Conservation (phyloP, 2,113 vertebrate genomes). For the Istiophorus platypterus region DNA sequence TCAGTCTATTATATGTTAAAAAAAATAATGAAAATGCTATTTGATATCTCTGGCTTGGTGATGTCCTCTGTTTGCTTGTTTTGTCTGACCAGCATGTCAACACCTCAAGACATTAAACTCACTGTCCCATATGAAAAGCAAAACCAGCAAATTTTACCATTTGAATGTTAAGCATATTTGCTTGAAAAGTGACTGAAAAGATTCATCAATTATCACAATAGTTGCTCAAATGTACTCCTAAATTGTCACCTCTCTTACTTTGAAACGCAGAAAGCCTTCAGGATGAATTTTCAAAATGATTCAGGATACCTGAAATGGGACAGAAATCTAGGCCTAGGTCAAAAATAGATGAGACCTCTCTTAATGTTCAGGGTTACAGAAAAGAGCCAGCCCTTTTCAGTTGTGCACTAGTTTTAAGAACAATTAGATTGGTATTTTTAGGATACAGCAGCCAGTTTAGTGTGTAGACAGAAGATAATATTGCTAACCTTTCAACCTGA, state of each 20-base stretch:
- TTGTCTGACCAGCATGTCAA: no score
- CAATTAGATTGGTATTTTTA: not conserved
- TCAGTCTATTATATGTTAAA: not conserved
- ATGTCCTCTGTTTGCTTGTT: no score
- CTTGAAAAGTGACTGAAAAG: no score
- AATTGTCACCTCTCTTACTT: not conserved
- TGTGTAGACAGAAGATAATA: not conserved
- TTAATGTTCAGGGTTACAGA: not conserved
- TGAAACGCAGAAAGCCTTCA: not conserved
- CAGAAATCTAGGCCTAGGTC: conserved; percentile 41
- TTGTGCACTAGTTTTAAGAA: not conserved
- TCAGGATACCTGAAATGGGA: conserved; percentile 25
- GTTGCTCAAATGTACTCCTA: not conserved
- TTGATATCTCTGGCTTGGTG: not conserved
- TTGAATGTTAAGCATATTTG: not conserved
- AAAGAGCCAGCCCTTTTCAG: not conserved
- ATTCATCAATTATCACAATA: not conserved
- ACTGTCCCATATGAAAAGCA: no score
- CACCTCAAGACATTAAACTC: no score
- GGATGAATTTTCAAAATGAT: conserved; percentile 2
- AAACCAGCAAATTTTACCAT: not conserved
- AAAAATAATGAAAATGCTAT: no score
- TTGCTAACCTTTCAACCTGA: not conserved
- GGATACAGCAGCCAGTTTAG: not conserved
- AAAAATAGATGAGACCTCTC: not conserved